phyloP scores from a whole-genome alignment of 2,888 invertebrate species.

The Gastrophysa polygoni region DNA sequence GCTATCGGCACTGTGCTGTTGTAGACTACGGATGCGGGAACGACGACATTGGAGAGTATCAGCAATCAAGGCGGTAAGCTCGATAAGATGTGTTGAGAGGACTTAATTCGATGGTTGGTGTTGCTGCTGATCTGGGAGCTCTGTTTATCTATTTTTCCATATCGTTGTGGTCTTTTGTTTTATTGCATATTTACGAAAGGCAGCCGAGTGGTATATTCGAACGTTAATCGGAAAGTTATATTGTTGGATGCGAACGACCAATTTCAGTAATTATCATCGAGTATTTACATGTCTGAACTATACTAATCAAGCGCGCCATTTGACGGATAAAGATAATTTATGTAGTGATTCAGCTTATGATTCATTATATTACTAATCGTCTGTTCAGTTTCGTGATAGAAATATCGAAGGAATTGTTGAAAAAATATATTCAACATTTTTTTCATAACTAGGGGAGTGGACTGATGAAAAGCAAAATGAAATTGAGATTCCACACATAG shows the following conservation, averaged over 20 bases:
- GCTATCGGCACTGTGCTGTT: slow-evolving; percentile 54
- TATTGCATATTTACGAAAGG: slow-evolving; percentile 45
- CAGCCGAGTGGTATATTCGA: background rate
- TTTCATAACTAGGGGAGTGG: too few species aligned
- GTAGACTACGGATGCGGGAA: slow-evolving; percentile 93
- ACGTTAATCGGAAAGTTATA: background rate
- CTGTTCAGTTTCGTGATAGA: too few species aligned
- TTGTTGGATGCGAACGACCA: background rate
- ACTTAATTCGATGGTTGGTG: slow-evolving; percentile 38
- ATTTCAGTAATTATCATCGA: too few species aligned
- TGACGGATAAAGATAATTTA: too few species aligned
- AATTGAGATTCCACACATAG: too few species aligned
- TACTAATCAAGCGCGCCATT: too few species aligned
- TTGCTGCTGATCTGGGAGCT: slow-evolving; percentile 40
- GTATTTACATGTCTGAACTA: too few species aligned
- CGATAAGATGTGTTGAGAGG: slow-evolving; percentile 30
- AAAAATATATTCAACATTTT: too few species aligned
- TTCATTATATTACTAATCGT: too few species aligned
- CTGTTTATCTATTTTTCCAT: slow-evolving; percentile 33
- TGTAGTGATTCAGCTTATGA: too few species aligned
- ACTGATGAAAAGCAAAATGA: too few species aligned
- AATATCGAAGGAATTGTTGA: too few species aligned
- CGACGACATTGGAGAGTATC: slow-evolving; percentile 87
- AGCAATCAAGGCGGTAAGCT: slow-evolving; percentile 94
- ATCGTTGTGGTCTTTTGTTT: slow-evolving; percentile 45